Conservation (phyloP, 2,888 invertebrate species). For the Caenorhabditis virilis region DNA sequence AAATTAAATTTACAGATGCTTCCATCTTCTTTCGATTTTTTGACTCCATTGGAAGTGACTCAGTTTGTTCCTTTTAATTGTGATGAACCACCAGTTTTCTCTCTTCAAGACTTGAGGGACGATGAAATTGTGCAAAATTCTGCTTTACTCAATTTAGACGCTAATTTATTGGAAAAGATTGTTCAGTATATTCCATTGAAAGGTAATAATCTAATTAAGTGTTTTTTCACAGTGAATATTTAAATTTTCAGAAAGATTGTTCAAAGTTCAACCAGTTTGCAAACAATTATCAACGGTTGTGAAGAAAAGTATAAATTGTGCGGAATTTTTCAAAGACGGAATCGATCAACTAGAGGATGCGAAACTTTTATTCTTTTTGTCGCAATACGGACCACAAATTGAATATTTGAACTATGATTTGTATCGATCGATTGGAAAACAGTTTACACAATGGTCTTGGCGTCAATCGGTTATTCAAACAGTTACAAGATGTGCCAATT, state of each 20-base stretch:
- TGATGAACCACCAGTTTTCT: constrained; percentile 2
- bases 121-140: constrained; percentile 20
- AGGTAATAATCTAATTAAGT: constrained; percentile 11
- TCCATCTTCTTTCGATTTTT: too few species aligned
- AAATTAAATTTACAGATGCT: too few species aligned
- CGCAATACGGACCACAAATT: constrained; percentile 41
- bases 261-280: constrained; percentile 23
- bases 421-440: constrained; percentile 12
- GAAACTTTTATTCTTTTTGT: constrained; percentile 36
- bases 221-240: background rate
- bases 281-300: constrained; percentile 26
- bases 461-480: constrained; percentile 47
- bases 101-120: constrained; percentile 12
- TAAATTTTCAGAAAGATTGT: constrained; percentile 23
- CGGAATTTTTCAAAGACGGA: constrained; percentile 40
- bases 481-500: constrained; percentile 33
- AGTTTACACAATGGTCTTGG: constrained; percentile 53
- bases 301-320: constrained; percentile 34
- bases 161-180: constrained; percentile 26
- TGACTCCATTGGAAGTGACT: too few species aligned
- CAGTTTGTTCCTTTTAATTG: too few species aligned
- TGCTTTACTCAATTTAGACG: constrained; percentile 22
- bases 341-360: constrained; percentile 38
- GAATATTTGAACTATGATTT: constrained; percentile 51
- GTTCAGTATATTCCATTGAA: constrained; percentile 37